These are phyloP conservation scores for Malthinus seriepunctatus DNA, from an alignment of 2,888 invertebrate species.

Conservation along the genomic window DNA sequence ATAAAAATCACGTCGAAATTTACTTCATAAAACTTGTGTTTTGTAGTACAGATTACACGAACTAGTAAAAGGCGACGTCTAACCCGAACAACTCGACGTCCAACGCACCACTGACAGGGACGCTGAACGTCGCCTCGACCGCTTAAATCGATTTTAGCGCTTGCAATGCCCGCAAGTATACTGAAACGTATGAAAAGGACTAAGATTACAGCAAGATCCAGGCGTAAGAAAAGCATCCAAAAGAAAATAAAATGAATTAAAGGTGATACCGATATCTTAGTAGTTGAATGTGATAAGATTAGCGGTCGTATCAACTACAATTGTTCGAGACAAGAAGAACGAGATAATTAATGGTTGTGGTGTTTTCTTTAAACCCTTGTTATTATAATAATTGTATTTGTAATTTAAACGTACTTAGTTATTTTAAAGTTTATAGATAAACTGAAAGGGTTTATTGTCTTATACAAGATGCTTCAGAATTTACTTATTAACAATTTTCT, in stretches of 20 bases:
- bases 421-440: conserved; percentile 15
- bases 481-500: too few relatives aligned
- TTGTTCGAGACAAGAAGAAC: conserved; percentile 15
- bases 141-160: conserved; percentile 42
- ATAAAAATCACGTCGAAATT: too few relatives aligned
- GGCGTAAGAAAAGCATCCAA: conserved; percentile 19
- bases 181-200: conserved; percentile 29
- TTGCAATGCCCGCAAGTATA: conserved; percentile 37
- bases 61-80: conserved; percentile 3
- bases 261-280: conserved; percentile 20
- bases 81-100: conserved; percentile 29
- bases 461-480: too few relatives aligned
- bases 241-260: conserved; percentile 21
- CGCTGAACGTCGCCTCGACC: conserved; percentile 36
- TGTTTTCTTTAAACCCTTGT: conserved; percentile 20
- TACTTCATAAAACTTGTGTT: too few relatives aligned
- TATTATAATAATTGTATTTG: conserved; percentile 22
- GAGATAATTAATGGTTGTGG: conserved; percentile 18
- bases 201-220: conserved; percentile 24
- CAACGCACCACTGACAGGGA: conserved; percentile 40
- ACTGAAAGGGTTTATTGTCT: conserved; percentile 3
- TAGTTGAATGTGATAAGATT: conserved; percentile 11
- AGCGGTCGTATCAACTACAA: conserved; percentile 7
- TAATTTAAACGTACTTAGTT: conserved; percentile 13
- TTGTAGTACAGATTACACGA: neutral